Evolutionary conservation across 2,797 vertebrate genomes (phyloP), one percentile per base, ranked within the genome.

Genomic region (Hippocampus kuda): DNA sequence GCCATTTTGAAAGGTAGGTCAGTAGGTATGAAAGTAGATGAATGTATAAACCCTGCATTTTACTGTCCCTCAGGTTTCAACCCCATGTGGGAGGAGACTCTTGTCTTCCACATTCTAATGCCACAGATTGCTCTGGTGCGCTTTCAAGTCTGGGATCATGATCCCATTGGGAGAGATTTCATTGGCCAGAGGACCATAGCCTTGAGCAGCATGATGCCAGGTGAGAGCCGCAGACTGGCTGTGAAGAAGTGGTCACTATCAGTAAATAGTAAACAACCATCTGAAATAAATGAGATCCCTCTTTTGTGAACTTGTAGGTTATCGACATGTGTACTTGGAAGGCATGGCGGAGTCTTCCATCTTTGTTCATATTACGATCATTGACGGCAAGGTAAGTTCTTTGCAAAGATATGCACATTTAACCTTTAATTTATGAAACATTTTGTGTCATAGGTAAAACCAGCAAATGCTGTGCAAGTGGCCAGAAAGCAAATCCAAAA

Each of bases 51-150:
- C 12, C 1, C 26, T 15, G 10, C 5, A 16, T 56, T 67, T 12
- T 68, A 8, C 8, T 69, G 27, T 72, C 27, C 2, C 72, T 59
- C 74, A 91, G 96, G 97, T 2, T 99, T 99, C 84, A 99, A 99
- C 80, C 97, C 97, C 7, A 94, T 95, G 95, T 99, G 97, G 97
- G 96, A 98, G 84, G 96, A 98, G 70, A 98, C 95, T 0, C 75
- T 99, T 38, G 93, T 99, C 72, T 99, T 98, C 87, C 93, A 89
- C 0, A 81, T 98, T 2, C 91, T 94, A 78, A 96, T 98, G 96
- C 94, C 97, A 0, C 93, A 96, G 83, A 89, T 98, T 0, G 92
- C 95, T 0, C 88, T 99, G 66, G 91, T 99, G 63, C 93, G 95
- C 20, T 98, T 99, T 85, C 91, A 98, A 0, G 95, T 99, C 78